These are phyloP conservation scores for Bostrychus sinensis DNA, from an alignment of 2,113 vertebrate species.

Conservation along the genomic window DNA sequence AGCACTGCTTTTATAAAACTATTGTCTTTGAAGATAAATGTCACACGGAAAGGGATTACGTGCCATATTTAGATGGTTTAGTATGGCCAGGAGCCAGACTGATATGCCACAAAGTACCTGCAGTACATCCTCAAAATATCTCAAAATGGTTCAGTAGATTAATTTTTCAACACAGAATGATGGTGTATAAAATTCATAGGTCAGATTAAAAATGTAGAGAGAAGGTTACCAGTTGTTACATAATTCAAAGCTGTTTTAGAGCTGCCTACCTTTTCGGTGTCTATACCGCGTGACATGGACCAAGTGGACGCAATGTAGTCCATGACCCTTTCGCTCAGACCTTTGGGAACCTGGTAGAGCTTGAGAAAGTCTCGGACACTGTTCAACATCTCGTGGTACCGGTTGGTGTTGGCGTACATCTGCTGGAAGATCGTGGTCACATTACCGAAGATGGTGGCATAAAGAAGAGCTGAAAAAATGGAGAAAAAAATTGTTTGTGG, in stretches of 20 bases:
- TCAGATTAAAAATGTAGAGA: slow-evolving; percentile 5
- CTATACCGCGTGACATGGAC: slow-evolving; percentile 99
- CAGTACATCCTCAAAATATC: slow-evolving; percentile 1
- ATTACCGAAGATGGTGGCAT: slow-evolving; percentile 98
- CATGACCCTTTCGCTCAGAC: slow-evolving; percentile 97
- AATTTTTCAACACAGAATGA: not conserved
- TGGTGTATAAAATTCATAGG: not conserved
- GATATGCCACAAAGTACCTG: slow-evolving; percentile 26
- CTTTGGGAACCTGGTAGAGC: slow-evolving; percentile 98
- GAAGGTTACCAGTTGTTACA: not conserved
- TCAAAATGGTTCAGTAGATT: slow-evolving; percentile 7
- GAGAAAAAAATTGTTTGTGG: not conserved
- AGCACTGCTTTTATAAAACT: slow-evolving; percentile 54
- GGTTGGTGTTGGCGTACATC: slow-evolving; percentile 99
- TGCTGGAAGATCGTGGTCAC: slow-evolving; percentile 99
- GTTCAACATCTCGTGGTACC: slow-evolving; percentile 99
- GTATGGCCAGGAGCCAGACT: slow-evolving; percentile 40
- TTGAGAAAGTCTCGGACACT: slow-evolving; percentile 98
- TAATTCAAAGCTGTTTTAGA: not conserved
- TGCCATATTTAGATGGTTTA: slow-evolving; percentile 59
- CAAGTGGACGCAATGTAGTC: slow-evolving; percentile 99
- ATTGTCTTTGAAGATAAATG: slow-evolving; percentile 65
- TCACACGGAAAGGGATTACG: slow-evolving; percentile 57
- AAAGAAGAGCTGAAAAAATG: slow-evolving; percentile 87
- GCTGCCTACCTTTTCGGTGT: slow-evolving; percentile 94